Evolutionary conservation across 2,797 vertebrate genomes (phyloP).

Genomic region (Alcedo quadribrachys): DNA sequence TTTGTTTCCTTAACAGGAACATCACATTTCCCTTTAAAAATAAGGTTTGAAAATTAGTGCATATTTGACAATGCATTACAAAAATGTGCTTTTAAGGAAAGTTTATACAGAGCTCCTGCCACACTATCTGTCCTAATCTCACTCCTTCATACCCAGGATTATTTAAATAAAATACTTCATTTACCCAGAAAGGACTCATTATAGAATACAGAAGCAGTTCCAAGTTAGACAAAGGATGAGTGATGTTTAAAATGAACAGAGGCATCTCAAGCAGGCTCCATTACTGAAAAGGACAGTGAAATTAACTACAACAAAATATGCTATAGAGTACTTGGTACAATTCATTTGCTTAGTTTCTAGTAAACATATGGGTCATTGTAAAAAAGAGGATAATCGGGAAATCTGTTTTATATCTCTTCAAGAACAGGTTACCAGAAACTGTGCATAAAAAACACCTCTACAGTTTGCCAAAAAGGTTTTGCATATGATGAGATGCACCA

Average conservation of each 20-base stretch:
- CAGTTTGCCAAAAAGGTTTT: background rate
- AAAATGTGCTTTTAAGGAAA: background rate
- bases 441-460: background rate
- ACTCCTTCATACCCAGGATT: background rate
- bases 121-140: background rate
- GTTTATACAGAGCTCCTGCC: background rate
- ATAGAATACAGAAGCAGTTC: background rate
- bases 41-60: background rate
- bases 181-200: background rate
- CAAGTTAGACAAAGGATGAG: background rate
- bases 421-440: background rate
- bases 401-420: background rate
- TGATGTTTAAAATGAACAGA: background rate
- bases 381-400: background rate
- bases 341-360: background rate
- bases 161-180: background rate
- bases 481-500: background rate
- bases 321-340: background rate
- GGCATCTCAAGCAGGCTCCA: background rate
- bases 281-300: background rate
- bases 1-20: background rate
- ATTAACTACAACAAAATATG: background rate
- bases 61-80: background rate
- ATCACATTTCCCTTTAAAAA: background rate
- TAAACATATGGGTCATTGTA: background rate